Evolutionary conservation across 92 coral and sea anemone genomes (phyloP).

Genomic region (Palythoa grandiflora): DNA sequence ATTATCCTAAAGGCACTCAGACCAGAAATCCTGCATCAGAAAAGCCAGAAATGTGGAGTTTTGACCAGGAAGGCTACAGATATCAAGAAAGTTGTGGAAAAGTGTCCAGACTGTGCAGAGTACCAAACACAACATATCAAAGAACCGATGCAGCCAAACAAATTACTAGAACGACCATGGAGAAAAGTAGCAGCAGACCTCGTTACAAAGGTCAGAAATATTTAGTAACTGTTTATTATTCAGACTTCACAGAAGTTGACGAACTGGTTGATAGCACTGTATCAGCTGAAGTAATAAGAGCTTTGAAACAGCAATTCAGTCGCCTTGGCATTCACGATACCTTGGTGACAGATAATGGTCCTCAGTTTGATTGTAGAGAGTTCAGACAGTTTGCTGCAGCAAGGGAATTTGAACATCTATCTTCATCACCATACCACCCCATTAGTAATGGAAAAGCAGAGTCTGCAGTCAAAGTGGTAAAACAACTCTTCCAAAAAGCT

Average conservation of each 20-base stretch:
- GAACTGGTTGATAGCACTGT: slow-evolving; percentile 16
- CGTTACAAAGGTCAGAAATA: no score
- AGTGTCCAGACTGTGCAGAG: slow-evolving; percentile 24
- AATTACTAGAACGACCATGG: neutral
- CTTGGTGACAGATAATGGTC: slow-evolving; percentile 61
- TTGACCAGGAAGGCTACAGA: slow-evolving; percentile 40
- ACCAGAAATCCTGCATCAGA: no score
- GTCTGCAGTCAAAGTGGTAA: neutral
- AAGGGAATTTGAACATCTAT: slow-evolving; percentile 46
- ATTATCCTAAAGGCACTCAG: slow-evolving; percentile 12
- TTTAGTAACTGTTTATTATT: neutral
- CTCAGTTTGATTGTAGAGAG: slow-evolving; percentile 51
- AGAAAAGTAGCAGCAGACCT: neutral
- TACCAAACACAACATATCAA: slow-evolving; percentile 12
- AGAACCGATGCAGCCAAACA: slow-evolving; percentile 40
- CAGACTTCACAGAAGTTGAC: neutral
- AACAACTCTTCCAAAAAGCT: slow-evolving; percentile 7
- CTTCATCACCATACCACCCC: slow-evolving; percentile 41
- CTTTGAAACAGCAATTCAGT: no score
- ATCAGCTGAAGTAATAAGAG: neutral
- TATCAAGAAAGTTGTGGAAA: slow-evolving; percentile 29
- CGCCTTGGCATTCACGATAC: slow-evolving; percentile 26
- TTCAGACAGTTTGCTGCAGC: slow-evolving; percentile 52
- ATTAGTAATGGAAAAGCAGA: slow-evolving; percentile 13
- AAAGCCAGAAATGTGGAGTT: neutral